A percentile compares a stretch with the other conserved stretches of the same genome.
phyloP scores from a whole-genome alignment of 2,888 invertebrate species.

The Myopa testacea region DNA sequence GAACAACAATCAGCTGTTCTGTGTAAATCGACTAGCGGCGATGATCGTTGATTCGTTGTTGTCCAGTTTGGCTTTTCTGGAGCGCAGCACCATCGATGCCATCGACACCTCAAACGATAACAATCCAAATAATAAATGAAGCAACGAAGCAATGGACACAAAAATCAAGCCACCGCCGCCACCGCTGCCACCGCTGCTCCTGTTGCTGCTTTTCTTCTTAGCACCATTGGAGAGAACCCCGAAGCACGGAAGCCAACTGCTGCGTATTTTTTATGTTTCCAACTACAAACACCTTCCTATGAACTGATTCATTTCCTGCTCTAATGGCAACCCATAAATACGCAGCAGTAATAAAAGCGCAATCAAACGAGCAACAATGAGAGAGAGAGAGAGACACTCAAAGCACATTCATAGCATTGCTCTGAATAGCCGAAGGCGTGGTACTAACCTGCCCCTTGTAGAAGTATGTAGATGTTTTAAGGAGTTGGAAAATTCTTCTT shows the following conservation, averaged over 20 bases:
- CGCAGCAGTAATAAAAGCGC: constrained; percentile 1
- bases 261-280: constrained; percentile 2
- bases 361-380: not conserved
- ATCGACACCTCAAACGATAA: too few species aligned
- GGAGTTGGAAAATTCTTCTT: not conserved
- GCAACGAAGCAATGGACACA: too few species aligned
- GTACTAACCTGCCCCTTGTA: too few species aligned
- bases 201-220: not conserved
- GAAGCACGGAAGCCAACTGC: constrained; percentile 33
- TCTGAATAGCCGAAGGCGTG: too few species aligned
- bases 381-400: not conserved
- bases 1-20: too few species aligned
- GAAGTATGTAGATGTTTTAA: not conserved
- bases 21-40: too few species aligned
- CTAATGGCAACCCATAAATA: constrained; percentile 31
- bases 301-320: constrained; percentile 47
- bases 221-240: not conserved
- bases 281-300: constrained; percentile 17
- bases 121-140: too few species aligned
- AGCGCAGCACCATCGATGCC: too few species aligned
- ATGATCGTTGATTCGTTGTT: too few species aligned
- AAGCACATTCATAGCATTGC: not conserved
- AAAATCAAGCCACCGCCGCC: not conserved
- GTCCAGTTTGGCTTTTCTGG: too few species aligned
- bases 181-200: not conserved